These are phyloP conservation scores for Drosophila tripunctata DNA, from an alignment of 2,888 invertebrate species.

Conservation along the genomic window DNA sequence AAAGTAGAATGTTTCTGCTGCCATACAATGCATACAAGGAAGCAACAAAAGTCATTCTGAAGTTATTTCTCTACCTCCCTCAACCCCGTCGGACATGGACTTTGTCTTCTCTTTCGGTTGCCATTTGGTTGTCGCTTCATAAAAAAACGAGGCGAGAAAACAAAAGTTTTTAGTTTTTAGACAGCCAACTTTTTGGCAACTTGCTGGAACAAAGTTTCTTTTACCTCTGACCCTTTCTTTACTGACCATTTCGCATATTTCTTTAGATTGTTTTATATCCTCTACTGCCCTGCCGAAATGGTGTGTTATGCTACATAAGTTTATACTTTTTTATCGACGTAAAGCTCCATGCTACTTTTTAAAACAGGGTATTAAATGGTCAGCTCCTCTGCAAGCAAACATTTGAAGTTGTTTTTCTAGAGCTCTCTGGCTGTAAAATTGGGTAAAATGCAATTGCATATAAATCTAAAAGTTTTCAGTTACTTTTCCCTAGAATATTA, in stretches of 20 bases:
- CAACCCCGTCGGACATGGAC: background rate
- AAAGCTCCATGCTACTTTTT: background rate
- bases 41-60: conserved; percentile 77
- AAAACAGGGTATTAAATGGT: conserved; percentile 7
- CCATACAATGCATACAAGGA: conserved; percentile 63
- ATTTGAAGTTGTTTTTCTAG: conserved; percentile 19
- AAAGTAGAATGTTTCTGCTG: conserved; percentile 34
- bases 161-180: conserved; percentile 70
- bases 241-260: conserved; percentile 33
- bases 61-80: conserved; percentile 64
- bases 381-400: background rate
- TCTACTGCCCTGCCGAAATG: background rate
- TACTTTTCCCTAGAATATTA: conserved; percentile 32
- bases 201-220: conserved; percentile 60
- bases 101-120: conserved; percentile 44
- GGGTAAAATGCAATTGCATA: conserved; percentile 62
- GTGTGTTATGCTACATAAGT: background rate
- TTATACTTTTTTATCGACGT: background rate
- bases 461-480: conserved; percentile 63
- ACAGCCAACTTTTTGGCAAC: conserved; percentile 64
- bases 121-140: conserved; percentile 64
- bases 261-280: conserved; percentile 16
- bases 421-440: conserved; percentile 58
- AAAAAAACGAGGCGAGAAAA: conserved; percentile 72
- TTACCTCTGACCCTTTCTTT: conserved; percentile 29